These are phyloP conservation scores for Chrysogorgia sp. DNA, from an alignment of 92 coral and sea anemone species.

Conservation along the genomic window DNA sequence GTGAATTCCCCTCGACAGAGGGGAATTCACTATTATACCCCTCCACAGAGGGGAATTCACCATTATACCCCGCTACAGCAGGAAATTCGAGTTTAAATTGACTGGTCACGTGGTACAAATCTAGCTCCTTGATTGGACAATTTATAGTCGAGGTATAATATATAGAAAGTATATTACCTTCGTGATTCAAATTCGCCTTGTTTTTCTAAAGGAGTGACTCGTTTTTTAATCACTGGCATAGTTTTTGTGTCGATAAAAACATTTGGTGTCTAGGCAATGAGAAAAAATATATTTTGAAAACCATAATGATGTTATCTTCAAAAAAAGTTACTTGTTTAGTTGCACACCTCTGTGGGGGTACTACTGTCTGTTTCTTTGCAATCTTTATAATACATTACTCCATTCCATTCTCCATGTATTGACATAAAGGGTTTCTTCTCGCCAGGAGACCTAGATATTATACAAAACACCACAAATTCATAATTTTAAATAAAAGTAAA, in stretches of 20 bases:
- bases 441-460: constrained; percentile 74
- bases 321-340: neutral
- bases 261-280: constrained; percentile 67
- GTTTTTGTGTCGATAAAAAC: constrained; percentile 86
- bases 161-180: constrained; percentile 63
- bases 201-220: constrained; percentile 73
- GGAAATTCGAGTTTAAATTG: too few species aligned
- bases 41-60: too few species aligned
- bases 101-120: too few species aligned
- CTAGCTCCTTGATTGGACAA: too few species aligned
- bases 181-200: constrained; percentile 92
- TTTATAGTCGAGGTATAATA: too few species aligned
- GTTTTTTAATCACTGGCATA: constrained; percentile 81
- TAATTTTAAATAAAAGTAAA: neutral
- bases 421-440: constrained; percentile 90
- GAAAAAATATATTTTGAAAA: too few species aligned
- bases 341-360: constrained; percentile 29
- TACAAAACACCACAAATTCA: too few species aligned
- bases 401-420: constrained; percentile 95
- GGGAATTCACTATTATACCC: too few species aligned
- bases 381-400: constrained; percentile 83
- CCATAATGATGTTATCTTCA: too few species aligned
- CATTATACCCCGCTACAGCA: too few species aligned
- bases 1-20: too few species aligned
- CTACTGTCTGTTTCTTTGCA: constrained; percentile 50